Evolutionary conservation across 35 echinoderm and acorn worm genomes (phyloP).

Genomic region (Antedon bifida): DNA sequence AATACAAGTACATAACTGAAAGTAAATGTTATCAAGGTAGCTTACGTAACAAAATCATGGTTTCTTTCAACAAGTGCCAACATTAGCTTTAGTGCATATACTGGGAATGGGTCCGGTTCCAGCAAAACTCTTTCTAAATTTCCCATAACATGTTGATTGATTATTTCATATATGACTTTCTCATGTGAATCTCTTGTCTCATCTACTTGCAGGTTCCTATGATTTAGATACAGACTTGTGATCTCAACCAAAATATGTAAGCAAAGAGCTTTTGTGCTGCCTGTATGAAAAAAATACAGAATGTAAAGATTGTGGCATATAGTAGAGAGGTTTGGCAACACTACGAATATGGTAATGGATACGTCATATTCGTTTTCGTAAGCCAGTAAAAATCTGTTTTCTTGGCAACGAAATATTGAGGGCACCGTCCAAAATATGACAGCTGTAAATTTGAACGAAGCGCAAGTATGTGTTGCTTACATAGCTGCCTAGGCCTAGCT

Average conservation of each 20-base stretch:
- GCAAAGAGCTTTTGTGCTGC: conserved; percentile 75
- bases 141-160: conserved; percentile 43
- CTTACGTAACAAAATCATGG: conserved; percentile 59
- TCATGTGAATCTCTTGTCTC: conserved; percentile 30
- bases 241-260: conserved; percentile 84
- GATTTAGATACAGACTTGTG: conserved; percentile 66
- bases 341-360: too few species aligned
- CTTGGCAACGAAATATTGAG: too few species aligned
- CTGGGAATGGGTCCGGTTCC: conserved; percentile 74
- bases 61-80: conserved; percentile 69
- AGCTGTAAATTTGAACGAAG: too few species aligned
- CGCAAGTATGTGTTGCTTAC: too few species aligned
- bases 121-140: conserved; percentile 63
- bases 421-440: too few species aligned
- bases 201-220: conserved; percentile 71
- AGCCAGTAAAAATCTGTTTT: too few species aligned
- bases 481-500: too few species aligned
- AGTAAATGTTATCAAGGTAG: too few species aligned
- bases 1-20: too few species aligned
- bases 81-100: conserved; percentile 77
- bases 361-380: too few species aligned
- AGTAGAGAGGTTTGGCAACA: too few species aligned
- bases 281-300: conserved; percentile 18
- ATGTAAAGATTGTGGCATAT: background rate
- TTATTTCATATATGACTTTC: conserved; percentile 52